Evolutionary conservation across 2,888 invertebrate species (phyloP).

Genomic region (Caenorhabditis sulstoni): DNA sequence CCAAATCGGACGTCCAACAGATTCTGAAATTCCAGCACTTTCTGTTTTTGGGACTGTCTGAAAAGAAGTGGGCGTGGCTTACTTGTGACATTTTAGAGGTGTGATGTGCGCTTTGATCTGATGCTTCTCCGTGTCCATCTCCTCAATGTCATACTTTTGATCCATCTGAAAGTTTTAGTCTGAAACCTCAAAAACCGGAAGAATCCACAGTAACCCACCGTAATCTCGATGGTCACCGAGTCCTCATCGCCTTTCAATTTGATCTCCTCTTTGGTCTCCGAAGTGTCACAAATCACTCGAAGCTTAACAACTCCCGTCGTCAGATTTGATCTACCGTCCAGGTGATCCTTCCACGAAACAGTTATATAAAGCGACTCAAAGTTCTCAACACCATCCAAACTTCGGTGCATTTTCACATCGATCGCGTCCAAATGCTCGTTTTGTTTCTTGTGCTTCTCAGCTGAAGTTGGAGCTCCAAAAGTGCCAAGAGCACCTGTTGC

Average conservation of each 20-base stretch:
- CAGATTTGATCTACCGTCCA: constrained; percentile 30
- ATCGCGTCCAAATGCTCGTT: constrained; percentile 14
- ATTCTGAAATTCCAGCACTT: constrained; percentile 67
- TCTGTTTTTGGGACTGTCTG: not conserved
- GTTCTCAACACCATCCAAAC: constrained; percentile 63
- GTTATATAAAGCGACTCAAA: constrained; percentile 67
- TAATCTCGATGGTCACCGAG: constrained; percentile 69
- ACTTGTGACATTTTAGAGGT: constrained; percentile 77
- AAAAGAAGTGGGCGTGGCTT: not conserved
- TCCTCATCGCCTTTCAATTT: constrained; percentile 60
- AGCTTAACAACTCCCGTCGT: constrained; percentile 59
- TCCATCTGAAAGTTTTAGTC: constrained; percentile 72
- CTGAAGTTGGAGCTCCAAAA: not conserved
- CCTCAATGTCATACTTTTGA: constrained; percentile 75
- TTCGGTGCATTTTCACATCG: constrained; percentile 64
- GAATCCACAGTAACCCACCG: too few relatives aligned
- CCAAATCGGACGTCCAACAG: constrained; percentile 71
- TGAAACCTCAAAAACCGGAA: too few relatives aligned
- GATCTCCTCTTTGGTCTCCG: constrained; percentile 66
- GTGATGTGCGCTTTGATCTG: constrained; percentile 76
- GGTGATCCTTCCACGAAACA: constrained; percentile 57
- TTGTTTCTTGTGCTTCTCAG: not conserved
- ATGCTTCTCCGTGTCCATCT: constrained; percentile 67
- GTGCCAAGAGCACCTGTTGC: too few relatives aligned
- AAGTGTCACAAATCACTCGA: constrained; percentile 62